Conservation (phyloP, 2,888 invertebrate genomes). For the Heliconius aoede region DNA sequence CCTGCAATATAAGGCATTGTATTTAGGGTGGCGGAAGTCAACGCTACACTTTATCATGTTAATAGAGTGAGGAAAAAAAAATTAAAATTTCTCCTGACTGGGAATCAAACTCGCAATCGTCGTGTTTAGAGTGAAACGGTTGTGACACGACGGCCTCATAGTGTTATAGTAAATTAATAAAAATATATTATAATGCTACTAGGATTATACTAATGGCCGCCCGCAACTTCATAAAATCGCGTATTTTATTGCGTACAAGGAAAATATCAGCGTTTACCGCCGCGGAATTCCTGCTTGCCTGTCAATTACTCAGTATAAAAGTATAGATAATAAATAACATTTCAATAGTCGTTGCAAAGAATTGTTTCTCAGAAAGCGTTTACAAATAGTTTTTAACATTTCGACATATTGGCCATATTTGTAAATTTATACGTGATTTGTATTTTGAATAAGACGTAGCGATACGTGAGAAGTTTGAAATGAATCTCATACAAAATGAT, state of each 20-base stretch:
- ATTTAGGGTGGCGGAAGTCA: too few relatives aligned
- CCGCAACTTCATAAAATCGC: not conserved
- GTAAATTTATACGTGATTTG: constrained; percentile 36
- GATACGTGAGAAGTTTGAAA: constrained; percentile 43
- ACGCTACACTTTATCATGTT: too few relatives aligned
- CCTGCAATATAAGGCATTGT: too few relatives aligned
- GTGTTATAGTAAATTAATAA: too few relatives aligned
- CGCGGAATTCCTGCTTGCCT: not conserved
- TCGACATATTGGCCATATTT: constrained; percentile 55
- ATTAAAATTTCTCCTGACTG: too few relatives aligned
- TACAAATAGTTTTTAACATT: constrained; percentile 57
- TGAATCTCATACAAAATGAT: constrained; percentile 14
- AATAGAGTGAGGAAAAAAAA: too few relatives aligned
- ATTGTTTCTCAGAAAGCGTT: constrained; percentile 66
- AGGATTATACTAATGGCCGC: not conserved
- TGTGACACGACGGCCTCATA: too few relatives aligned
- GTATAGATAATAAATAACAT: not conserved
- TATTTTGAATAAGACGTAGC: constrained; percentile 27
- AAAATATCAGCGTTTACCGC: too few relatives aligned
- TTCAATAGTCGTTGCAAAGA: constrained; percentile 60
- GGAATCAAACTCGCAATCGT: too few relatives aligned
- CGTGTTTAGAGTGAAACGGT: too few relatives aligned
- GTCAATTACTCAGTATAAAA: not conserved
- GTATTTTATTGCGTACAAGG: too few relatives aligned
- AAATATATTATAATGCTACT: not conserved